These are phyloP conservation scores for Parapsyche elsis DNA, from an alignment of 1,140 invertebrate genomes.

Conservation along the genomic window DNA sequence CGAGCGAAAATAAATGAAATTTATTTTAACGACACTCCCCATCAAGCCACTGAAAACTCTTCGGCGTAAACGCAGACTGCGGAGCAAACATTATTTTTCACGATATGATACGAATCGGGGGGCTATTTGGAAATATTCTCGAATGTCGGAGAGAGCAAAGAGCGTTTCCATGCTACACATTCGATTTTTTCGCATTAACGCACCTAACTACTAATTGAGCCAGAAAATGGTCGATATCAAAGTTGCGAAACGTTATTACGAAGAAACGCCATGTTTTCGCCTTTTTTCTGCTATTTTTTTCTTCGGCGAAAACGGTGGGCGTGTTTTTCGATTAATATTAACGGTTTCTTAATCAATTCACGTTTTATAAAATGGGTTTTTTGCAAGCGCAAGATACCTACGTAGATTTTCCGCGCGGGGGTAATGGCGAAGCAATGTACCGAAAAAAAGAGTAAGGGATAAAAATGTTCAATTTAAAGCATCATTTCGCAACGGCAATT, in stretches of 20 bases:
- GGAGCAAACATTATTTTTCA: slow-evolving; percentile 31
- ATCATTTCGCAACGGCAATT: slow-evolving; percentile 30
- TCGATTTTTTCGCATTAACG: too few species aligned
- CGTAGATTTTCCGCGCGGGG: background rate
- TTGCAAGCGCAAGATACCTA: background rate
- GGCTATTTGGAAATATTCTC: background rate
- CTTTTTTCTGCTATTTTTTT: too few species aligned
- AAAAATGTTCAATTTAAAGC: slow-evolving; percentile 32
- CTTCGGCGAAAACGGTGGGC: background rate
- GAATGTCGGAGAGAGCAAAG: background rate
- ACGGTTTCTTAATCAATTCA: slow-evolving; percentile 13
- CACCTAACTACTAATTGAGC: too few species aligned
- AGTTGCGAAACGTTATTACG: too few species aligned
- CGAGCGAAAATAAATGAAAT: slow-evolving; percentile 24
- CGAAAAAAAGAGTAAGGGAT: slow-evolving; percentile 25
- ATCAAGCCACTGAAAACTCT: slow-evolving; percentile 31
- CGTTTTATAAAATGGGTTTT: background rate
- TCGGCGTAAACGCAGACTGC: background rate
- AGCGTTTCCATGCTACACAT: too few species aligned
- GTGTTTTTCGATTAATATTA: slow-evolving; percentile 24
- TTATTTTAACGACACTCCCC: slow-evolving; percentile 25
- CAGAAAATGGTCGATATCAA: too few species aligned
- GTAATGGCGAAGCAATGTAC: slow-evolving; percentile 21
- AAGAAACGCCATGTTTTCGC: too few species aligned
- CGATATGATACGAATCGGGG: slow-evolving; percentile 21